These are phyloP conservation scores for Nycticorax nycticorax DNA, from an alignment of 2,113 vertebrate genomes.

Conservation along the genomic window DNA sequence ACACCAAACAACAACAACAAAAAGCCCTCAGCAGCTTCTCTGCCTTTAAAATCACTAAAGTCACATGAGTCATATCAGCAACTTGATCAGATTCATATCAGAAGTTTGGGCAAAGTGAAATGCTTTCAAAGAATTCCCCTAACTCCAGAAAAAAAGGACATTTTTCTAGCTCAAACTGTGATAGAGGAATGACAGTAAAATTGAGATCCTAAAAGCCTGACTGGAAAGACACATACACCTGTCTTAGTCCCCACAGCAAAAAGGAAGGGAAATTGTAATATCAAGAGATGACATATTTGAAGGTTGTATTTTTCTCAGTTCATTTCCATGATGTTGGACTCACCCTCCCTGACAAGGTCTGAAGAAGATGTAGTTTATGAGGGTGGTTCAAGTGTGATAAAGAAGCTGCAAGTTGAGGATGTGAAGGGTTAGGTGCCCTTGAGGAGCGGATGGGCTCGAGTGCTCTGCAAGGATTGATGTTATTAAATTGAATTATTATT, in stretches of 20 bases:
- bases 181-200: constrained; percentile 31
- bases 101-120: not conserved
- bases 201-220: constrained; percentile 15
- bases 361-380: constrained; percentile 75
- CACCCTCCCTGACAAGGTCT: constrained; percentile 73
- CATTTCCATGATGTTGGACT: constrained; percentile 67
- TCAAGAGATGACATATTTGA: constrained; percentile 63
- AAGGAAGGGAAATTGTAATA: constrained; percentile 6
- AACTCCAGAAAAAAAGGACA: not conserved
- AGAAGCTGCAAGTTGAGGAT: constrained; percentile 68
- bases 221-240: not conserved
- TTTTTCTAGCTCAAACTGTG: not conserved
- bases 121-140: not conserved
- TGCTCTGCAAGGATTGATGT: constrained; percentile 66
- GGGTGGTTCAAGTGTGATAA: constrained; percentile 74
- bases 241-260: not conserved
- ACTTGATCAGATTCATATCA: not conserved
- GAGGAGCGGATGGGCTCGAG: constrained; percentile 67
- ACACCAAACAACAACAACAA: not conserved
- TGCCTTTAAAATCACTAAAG: not conserved
- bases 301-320: constrained; percentile 72
- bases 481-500: constrained; percentile 81
- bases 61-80: not conserved
- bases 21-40: not conserved
- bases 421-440: constrained; percentile 73